Evolutionary conservation across 2,888 invertebrate species (phyloP).

Genomic region (Drosophila stalkeri): DNA sequence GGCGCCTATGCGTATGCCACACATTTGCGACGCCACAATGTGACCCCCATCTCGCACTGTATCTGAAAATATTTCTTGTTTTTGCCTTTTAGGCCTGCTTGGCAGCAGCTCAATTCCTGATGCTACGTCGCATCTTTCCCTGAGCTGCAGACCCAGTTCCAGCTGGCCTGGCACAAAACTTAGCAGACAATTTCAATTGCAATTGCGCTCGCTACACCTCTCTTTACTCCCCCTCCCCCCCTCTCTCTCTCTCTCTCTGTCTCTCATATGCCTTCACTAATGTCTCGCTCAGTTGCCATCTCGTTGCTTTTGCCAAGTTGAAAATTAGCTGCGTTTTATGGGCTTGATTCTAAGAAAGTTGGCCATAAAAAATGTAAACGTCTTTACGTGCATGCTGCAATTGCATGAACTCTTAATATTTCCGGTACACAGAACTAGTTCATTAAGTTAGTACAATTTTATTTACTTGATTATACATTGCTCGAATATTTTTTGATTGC

Average conservation of each 20-base stretch:
- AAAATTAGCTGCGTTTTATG: constrained; percentile 60
- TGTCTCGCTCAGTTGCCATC: not conserved
- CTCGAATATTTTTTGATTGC: not conserved
- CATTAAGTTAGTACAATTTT: not conserved
- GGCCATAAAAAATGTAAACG: constrained; percentile 23
- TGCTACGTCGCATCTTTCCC: constrained; percentile 4
- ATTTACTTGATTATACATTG: not conserved
- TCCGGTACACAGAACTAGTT: constrained; percentile 5
- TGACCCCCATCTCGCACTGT: too few relatives aligned
- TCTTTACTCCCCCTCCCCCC: not conserved
- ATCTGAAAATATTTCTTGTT: not conserved
- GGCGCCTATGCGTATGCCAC: constrained; percentile 61
- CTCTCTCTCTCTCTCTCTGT: not conserved
- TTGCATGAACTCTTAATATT: constrained; percentile 23
- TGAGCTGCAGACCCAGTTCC: constrained; percentile 28
- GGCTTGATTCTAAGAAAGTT: constrained; percentile 43
- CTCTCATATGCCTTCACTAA: not conserved
- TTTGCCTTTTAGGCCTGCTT: constrained; percentile 46
- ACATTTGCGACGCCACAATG: constrained; percentile 32
- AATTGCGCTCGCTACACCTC: not conserved
- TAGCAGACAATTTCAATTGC: constrained; percentile 59
- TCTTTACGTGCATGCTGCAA: constrained; percentile 7
- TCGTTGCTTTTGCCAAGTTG: constrained; percentile 36
- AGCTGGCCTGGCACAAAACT: constrained; percentile 46
- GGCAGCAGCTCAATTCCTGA: constrained; percentile 49